Percentiles rank a stretch among this genome's conserved stretches.
Conservation (phyloP, 2,797 vertebrate genomes). For the Smutsia temminckii region DNA sequence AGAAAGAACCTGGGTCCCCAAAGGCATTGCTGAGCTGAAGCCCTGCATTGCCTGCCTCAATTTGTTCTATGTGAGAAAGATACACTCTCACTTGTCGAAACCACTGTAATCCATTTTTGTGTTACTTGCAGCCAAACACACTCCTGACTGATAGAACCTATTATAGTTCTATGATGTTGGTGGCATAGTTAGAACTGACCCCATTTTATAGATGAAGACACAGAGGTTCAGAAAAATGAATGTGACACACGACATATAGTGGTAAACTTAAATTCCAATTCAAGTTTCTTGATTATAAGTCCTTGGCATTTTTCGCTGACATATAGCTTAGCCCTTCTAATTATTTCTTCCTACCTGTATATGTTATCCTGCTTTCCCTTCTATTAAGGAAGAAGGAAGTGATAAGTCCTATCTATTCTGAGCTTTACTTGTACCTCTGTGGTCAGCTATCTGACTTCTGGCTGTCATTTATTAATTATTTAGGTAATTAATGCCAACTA, state of each 20-base stretch:
- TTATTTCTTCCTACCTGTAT: not conserved
- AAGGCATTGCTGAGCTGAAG: not conserved
- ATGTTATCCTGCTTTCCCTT: not conserved
- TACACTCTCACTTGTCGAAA: not conserved
- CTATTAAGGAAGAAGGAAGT: not conserved
- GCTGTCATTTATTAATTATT: not conserved
- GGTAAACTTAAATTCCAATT: not conserved
- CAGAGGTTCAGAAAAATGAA: not conserved
- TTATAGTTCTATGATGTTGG: not conserved
- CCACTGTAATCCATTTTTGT: not conserved
- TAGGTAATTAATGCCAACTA: not conserved
- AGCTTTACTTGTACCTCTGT: not conserved
- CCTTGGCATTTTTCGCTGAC: not conserved
- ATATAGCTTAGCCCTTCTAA: not conserved
- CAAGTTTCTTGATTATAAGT: not conserved
- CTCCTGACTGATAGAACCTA: not conserved
- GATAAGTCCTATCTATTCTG: not conserved
- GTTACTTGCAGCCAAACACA: not conserved
- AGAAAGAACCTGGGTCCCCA: not conserved
- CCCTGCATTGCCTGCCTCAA: not conserved
- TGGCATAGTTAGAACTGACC: not conserved
- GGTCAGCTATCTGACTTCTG: not conserved
- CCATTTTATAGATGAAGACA: not conserved
- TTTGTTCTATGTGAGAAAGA: not conserved
- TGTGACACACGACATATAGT: not conserved